These are phyloP conservation scores for Stenoptilia bipunctidactyla DNA, from an alignment of 2,888 invertebrate genomes.

Conservation along the genomic window DNA sequence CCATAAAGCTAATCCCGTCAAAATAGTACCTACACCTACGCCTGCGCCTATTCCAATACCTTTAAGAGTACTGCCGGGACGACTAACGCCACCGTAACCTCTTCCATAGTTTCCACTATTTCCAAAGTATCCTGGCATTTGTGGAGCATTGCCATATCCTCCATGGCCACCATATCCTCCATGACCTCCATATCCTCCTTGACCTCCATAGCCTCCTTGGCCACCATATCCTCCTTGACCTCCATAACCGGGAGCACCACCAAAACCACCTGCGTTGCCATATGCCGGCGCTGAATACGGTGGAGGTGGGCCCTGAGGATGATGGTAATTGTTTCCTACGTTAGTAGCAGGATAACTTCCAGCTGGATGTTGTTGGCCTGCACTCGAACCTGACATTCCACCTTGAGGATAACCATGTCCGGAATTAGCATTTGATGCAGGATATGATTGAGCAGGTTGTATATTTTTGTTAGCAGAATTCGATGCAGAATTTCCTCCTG, in stretches of 20 bases:
- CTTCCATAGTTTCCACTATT: slow-evolving; percentile 34
- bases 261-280: slow-evolving; percentile 4
- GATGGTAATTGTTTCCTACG: slow-evolving; percentile 32
- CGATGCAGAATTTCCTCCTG: too few relatives aligned
- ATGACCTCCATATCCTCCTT: slow-evolving; percentile 34
- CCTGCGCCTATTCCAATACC: slow-evolving; percentile 60
- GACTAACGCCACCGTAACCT: slow-evolving; percentile 42
- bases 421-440: slow-evolving; percentile 33
- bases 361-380: slow-evolving; percentile 22
- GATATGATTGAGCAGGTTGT: slow-evolving; percentile 39
- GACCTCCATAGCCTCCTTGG: slow-evolving; percentile 28
- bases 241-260: slow-evolving; percentile 8
- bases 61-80: slow-evolving; percentile 39
- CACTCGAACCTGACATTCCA: slow-evolving; percentile 21
- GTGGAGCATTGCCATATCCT: slow-evolving; percentile 33
- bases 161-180: slow-evolving; percentile 28
- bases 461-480: slow-evolving; percentile 15
- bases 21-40: slow-evolving; percentile 56
- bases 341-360: slow-evolving; percentile 26
- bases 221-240: slow-evolving; percentile 22
- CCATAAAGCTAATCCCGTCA: slow-evolving; percentile 63
- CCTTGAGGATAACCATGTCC: slow-evolving; percentile 14
- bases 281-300: slow-evolving; percentile 5
- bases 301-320: slow-evolving; percentile 29
- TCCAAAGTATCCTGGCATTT: slow-evolving; percentile 56